Evolutionary conservation across 2,113 vertebrate species (phyloP).

Genomic region (Cervus canadensis): DNA sequence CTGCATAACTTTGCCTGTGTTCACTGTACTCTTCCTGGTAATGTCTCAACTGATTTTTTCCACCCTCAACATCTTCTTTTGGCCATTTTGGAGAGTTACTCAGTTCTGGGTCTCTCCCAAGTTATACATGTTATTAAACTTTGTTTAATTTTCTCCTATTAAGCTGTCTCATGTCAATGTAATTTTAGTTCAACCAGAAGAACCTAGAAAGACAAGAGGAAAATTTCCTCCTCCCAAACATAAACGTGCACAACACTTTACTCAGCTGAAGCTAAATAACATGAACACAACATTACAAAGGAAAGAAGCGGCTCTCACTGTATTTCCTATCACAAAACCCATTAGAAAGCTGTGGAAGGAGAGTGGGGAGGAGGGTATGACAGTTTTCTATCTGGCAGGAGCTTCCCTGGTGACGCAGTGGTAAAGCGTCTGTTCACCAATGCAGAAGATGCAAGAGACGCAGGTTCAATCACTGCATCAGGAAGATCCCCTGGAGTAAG

Average conservation of each 20-base stretch:
- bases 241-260: neutral
- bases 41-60: neutral
- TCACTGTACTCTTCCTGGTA: neutral
- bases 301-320: neutral
- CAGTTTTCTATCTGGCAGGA: neutral
- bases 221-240: neutral
- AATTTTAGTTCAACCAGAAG: neutral
- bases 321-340: neutral
- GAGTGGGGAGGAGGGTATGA: too few species aligned
- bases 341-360: neutral
- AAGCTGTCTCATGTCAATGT: neutral
- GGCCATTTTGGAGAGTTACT: neutral
- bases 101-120: neutral
- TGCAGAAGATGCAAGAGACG: neutral
- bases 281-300: neutral
- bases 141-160: neutral
- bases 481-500: neutral
- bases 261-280: slow-evolving; percentile 2
- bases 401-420: neutral
- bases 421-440: neutral
- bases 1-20: neutral
- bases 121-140: neutral
- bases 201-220: neutral
- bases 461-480: neutral
- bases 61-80: neutral